These are phyloP conservation scores for Leptodactylus fuscus DNA, from an alignment of 2,113 vertebrate genomes.

Conservation along the genomic window DNA sequence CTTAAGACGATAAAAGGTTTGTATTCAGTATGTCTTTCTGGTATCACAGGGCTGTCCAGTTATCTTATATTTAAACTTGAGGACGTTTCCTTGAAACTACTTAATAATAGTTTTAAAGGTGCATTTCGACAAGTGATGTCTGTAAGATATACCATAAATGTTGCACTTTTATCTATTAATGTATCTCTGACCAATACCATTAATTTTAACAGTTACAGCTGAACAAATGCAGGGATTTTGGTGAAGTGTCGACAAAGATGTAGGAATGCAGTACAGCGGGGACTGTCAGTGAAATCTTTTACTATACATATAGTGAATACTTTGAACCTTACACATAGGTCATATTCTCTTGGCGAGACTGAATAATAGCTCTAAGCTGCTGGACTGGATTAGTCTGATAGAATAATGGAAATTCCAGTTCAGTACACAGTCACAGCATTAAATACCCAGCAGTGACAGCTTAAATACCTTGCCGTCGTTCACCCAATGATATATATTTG, in stretches of 20 bases:
- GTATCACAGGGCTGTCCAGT: too few relatives aligned
- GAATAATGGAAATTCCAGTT: constrained; percentile 13
- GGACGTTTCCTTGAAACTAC: too few relatives aligned
- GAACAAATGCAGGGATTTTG: background rate
- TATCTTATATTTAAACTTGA: too few relatives aligned
- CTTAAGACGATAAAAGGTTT: too few relatives aligned
- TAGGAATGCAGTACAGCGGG: background rate
- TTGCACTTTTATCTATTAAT: too few relatives aligned
- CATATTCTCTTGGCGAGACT: background rate
- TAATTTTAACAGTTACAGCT: background rate
- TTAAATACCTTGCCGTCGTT: background rate
- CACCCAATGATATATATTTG: background rate
- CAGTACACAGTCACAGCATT: background rate
- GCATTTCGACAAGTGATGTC: too few relatives aligned
- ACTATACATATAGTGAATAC: background rate
- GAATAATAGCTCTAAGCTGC: constrained; percentile 6
- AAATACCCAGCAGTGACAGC: background rate
- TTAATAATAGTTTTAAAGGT: too few relatives aligned
- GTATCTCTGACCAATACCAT: background rate
- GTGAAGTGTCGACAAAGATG: background rate
- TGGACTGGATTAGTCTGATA: background rate
- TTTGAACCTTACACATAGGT: background rate
- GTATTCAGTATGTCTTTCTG: too few relatives aligned
- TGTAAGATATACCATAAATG: too few relatives aligned
- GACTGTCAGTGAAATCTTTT: background rate